A percentile compares a stretch with the other conserved stretches of the same genome.
phyloP scores from a whole-genome alignment of 2,113 vertebrate genomes.

The Lampris megalopsis region DNA sequence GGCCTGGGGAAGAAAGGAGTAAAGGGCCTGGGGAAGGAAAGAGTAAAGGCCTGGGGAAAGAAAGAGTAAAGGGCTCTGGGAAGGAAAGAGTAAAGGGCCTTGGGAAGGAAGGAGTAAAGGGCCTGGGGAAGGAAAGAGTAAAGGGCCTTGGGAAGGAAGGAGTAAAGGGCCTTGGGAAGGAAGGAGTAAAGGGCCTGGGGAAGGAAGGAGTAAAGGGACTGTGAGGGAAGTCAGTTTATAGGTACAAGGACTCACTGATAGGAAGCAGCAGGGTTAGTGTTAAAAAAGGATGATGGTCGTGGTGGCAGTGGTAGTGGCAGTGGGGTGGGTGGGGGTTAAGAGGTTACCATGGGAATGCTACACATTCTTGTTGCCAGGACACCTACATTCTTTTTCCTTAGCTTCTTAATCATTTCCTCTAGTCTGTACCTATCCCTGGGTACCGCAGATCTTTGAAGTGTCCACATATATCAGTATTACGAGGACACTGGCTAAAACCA shows the following conservation, averaged over 20 bases:
- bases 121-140: conserved; percentile 48
- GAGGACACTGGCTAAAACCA: conserved; percentile 62
- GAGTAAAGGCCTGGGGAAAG: background rate
- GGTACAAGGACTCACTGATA: background rate
- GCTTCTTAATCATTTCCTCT: conserved; percentile 52
- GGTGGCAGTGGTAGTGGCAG: background rate
- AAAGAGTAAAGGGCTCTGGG: background rate
- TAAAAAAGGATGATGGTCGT: conserved; percentile 31
- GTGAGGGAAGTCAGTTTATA: conserved; percentile 45
- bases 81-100: background rate
- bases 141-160: background rate
- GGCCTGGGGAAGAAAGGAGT: background rate
- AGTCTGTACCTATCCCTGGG: conserved; percentile 47
- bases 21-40: background rate
- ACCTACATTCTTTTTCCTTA: conserved; percentile 33
- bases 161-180: background rate
- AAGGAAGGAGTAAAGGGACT: conserved; percentile 35
- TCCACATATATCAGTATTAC: conserved; percentile 40
- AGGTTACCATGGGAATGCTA: conserved; percentile 49
- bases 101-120: conserved; percentile 26
- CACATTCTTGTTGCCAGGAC: conserved; percentile 7
- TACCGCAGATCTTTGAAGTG: conserved; percentile 62
- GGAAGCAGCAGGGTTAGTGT: conserved; percentile 39
- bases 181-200: conserved; percentile 24
- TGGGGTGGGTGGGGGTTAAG: background rate